Base-by-base conservation (phyloP, 2,113 vertebrate species). In the Oxygymnocypris stewartii region DNA sequence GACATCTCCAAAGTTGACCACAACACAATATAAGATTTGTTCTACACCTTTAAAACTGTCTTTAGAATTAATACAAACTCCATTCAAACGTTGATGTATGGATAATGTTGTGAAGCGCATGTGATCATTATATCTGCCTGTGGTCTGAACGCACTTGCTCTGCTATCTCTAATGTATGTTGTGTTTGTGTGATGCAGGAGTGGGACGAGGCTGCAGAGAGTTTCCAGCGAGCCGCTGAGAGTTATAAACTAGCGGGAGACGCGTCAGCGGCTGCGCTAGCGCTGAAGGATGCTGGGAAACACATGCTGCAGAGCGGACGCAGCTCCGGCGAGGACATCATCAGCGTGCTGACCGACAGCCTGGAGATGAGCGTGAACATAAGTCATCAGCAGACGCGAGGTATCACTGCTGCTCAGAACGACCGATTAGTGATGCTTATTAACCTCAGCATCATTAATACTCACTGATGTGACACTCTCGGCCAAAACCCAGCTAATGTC, bases 221-320 rank as follows among this genome's bases (percentile, higher is more conserved):
- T 80, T 95, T 95, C 78, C 89, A 91, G 81, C 91, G 93, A 0
- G 96, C 96, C 0, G 94, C 95, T 0, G 90, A 18, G 84, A 87
- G 84, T 86, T 97, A 94, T 61, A 74, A 20, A 3, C 79, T 84
- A 0, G 93, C 90, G 0, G 88, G 91, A 18, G 92, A 84, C 80
- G 88, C 91, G 3, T 92, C 87, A 35, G 92, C 90, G 0, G 93
- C 95, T 0, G 96, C 95, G 0, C 40, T 87, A 5, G 95, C 96
- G 0, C 73, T 96, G 81, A 95, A 93, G 79, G 94, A 95, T 25
- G 96, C 95, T 0, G 94, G 94, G 0, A 57, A 88, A 82, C 93
- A 94, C 88, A 96, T 97, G 96, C 87, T 96, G 87, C 93, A 93
- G 84, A 94, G 95, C 11, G 86, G 86, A 6, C 31, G n/a, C 31